These are phyloP conservation scores for Clitarchus hookeri DNA, from an alignment of 2,888 invertebrate genomes.

Conservation along the genomic window DNA sequence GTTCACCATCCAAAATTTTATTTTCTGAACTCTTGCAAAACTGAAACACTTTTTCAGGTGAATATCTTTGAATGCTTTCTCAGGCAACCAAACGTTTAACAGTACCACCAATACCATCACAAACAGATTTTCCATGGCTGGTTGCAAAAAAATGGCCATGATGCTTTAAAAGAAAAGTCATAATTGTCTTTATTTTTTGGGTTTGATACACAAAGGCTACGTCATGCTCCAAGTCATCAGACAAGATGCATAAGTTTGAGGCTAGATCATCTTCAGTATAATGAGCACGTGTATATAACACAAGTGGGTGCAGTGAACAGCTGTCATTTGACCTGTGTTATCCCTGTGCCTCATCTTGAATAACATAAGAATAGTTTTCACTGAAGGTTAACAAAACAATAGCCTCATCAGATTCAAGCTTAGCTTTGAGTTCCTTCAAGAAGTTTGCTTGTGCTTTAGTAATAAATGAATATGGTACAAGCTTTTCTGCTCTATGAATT, in stretches of 20 bases:
- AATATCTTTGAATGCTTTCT: conserved; percentile 18
- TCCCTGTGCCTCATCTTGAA: neutral
- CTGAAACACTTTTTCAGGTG: neutral
- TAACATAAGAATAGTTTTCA: neutral
- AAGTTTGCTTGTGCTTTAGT: neutral
- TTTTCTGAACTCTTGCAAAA: neutral
- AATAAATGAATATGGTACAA: neutral
- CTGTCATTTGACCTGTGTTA: conserved; percentile 12
- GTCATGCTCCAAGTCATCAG: neutral
- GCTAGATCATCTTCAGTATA: neutral
- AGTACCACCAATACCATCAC: neutral
- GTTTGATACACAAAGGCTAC: too few species aligned
- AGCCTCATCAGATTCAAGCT: neutral
- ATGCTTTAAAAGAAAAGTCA: neutral
- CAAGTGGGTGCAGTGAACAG: neutral
- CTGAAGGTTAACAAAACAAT: neutral
- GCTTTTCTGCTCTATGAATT: neutral
- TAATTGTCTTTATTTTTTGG: too few species aligned
- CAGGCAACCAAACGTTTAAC: neutral
- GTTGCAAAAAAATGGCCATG: neutral
- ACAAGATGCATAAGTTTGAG: neutral
- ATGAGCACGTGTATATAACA: too few species aligned
- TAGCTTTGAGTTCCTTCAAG: neutral
- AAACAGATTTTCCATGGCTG: neutral
- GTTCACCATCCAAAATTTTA: conserved; percentile 15